phyloP scores from a whole-genome alignment of 2,888 invertebrate genomes.

The Keiferia lycopersicella region DNA sequence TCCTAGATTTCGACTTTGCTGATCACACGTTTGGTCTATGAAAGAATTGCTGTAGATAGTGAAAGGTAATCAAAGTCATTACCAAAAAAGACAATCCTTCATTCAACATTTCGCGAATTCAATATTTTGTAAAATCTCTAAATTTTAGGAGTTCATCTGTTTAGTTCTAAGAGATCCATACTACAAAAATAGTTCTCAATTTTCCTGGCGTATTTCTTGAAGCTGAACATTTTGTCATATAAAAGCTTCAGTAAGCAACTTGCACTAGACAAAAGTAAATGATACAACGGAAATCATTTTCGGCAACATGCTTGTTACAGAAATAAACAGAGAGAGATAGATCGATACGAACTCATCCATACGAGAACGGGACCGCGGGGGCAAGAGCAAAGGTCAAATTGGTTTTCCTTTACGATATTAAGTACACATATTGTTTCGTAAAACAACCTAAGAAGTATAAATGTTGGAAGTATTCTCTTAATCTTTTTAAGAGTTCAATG shows the following conservation, averaged over 20 bases:
- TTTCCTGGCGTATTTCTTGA: too few relatives aligned
- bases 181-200: too few relatives aligned
- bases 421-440: neutral
- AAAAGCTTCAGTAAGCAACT: too few relatives aligned
- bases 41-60: too few relatives aligned
- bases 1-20: neutral
- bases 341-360: neutral
- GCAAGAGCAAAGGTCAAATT: neutral
- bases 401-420: neutral
- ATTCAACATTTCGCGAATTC: too few relatives aligned
- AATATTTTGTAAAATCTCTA: too few relatives aligned
- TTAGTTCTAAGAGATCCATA: too few relatives aligned
- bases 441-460: too few relatives aligned
- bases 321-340: constrained; percentile 1
- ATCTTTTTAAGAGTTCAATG: neutral
- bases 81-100: too few relatives aligned
- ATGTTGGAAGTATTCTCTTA: neutral
- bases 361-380: neutral
- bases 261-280: neutral
- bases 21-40: neutral
- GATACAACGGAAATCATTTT: neutral
- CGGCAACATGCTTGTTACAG: neutral
- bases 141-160: too few relatives aligned
- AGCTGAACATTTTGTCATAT: too few relatives aligned
- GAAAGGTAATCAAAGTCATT: too few relatives aligned